Evolutionary conservation across 2,888 invertebrate genomes (phyloP).

Genomic region (Crioceris asparagi): DNA sequence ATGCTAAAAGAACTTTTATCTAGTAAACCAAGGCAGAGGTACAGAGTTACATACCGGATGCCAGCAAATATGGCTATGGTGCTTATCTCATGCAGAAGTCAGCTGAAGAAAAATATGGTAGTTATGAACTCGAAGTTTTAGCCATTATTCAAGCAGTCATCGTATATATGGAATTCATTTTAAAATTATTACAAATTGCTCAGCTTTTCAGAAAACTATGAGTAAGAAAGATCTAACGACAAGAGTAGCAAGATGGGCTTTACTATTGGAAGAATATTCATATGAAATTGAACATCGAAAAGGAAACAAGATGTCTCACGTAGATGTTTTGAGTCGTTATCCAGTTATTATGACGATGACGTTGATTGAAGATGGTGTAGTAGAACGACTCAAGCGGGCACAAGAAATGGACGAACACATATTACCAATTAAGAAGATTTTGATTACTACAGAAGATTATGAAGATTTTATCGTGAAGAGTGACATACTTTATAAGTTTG

Average conservation of each 20-base stretch:
- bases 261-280: constrained; percentile 24
- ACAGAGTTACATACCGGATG: constrained; percentile 20
- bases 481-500: constrained; percentile 21
- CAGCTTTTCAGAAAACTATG: constrained; percentile 27
- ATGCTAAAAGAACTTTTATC: constrained; percentile 13
- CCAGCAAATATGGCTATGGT: constrained; percentile 15
- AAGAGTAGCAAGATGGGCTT: constrained; percentile 26
- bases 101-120: constrained; percentile 25
- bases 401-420: constrained; percentile 18
- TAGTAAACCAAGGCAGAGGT: constrained; percentile 6
- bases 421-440: constrained; percentile 17
- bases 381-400: constrained; percentile 8
- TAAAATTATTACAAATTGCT: constrained; percentile 29
- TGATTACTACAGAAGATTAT: constrained; percentile 10
- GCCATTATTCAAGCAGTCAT: constrained; percentile 30
- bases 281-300: constrained; percentile 24
- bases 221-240: constrained; percentile 23
- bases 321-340: constrained; percentile 23
- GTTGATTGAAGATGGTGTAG: constrained; percentile 6
- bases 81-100: constrained; percentile 17
- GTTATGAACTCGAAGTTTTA: constrained; percentile 31
- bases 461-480: constrained; percentile 11
- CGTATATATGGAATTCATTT: constrained; percentile 23
- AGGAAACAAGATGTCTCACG: constrained; percentile 23
- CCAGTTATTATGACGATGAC: constrained; percentile 10